Conservation (phyloP, 2,113 vertebrate species). For the Clarias macrocephalus region DNA sequence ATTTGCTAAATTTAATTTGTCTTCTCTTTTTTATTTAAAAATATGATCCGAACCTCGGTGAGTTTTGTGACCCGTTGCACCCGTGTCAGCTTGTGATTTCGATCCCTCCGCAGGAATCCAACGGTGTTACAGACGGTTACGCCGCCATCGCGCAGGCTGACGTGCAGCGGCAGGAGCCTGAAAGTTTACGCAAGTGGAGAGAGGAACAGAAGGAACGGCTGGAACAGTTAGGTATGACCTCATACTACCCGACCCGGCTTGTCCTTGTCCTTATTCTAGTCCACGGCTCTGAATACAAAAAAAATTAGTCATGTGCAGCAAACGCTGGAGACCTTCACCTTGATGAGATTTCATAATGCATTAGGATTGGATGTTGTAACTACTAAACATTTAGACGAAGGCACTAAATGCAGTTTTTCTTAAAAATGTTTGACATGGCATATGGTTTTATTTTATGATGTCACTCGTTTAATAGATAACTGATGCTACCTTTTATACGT, state of each 20-base stretch:
- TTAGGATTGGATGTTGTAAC: neutral
- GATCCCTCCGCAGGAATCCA: conserved; percentile 79
- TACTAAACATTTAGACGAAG: neutral
- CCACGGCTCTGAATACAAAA: neutral
- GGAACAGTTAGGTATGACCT: conserved; percentile 83
- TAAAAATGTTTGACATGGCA: neutral
- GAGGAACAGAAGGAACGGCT: conserved; percentile 93
- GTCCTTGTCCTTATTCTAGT: neutral
- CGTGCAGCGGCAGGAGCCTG: conserved; percentile 89
- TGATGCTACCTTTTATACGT: neutral
- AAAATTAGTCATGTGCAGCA: neutral
- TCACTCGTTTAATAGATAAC: neutral
- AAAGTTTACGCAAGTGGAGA: conserved; percentile 95
- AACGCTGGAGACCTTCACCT: neutral
- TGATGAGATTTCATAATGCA: neutral
- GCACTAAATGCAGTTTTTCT: neutral
- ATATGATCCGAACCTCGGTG: too few relatives aligned
- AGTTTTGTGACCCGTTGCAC: too few relatives aligned
- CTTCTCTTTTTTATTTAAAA: too few relatives aligned
- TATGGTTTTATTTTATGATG: neutral
- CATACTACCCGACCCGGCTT: neutral
- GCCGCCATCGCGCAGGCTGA: conserved; percentile 91
- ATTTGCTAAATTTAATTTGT: too few relatives aligned
- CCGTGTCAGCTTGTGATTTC: neutral
- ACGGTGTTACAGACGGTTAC: conserved; percentile 83